A percentile compares a stretch with the other conserved stretches of the same genome.
phyloP scores from a whole-genome alignment of 2,888 invertebrate genomes.

The Harpalus rufipes region DNA sequence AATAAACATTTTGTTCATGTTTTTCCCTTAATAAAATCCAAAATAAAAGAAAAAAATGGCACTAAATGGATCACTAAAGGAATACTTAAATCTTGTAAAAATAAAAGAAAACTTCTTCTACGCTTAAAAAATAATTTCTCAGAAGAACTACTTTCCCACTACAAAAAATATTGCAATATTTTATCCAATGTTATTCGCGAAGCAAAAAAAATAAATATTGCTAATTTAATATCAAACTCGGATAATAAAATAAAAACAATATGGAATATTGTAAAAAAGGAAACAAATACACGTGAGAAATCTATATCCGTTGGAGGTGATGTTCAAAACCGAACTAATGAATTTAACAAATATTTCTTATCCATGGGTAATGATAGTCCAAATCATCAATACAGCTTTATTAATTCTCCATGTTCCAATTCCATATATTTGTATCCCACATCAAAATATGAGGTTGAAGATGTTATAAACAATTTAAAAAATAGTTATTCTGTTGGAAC shows the following conservation, averaged over 20 bases:
- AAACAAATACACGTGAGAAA: neutral
- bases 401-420: neutral
- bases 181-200: neutral
- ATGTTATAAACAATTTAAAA: neutral
- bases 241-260: conserved; percentile 6
- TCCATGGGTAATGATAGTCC: neutral
- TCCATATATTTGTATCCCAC: neutral
- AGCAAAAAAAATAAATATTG: neutral
- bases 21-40: neutral
- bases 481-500: neutral
- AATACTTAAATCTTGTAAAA: too few relatives aligned
- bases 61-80: too few relatives aligned
- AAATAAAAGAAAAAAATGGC: neutral
- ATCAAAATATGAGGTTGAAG: neutral
- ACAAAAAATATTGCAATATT: too few relatives aligned
- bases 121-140: too few relatives aligned
- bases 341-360: neutral
- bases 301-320: neutral
- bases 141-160: too few relatives aligned
- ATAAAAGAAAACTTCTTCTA: too few relatives aligned
- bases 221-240: neutral
- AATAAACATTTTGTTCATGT: neutral
- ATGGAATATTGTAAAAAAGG: too few relatives aligned
- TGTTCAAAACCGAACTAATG: neutral
- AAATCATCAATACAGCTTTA: neutral